These are phyloP conservation scores for Carcina quercana DNA, from an alignment of 2,888 invertebrate genomes.

Conservation along the genomic window DNA sequence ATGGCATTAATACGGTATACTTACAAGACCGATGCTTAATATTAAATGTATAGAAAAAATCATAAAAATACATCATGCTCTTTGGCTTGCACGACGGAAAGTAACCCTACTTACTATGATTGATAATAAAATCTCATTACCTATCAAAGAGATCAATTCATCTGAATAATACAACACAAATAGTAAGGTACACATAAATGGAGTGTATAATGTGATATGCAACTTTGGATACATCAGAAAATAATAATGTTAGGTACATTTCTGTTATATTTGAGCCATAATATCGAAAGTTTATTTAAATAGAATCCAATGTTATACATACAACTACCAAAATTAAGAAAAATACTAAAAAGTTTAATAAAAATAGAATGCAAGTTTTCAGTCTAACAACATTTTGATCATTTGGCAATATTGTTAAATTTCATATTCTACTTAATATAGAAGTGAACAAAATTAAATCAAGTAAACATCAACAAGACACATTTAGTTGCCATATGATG, in stretches of 20 bases:
- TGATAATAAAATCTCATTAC: conserved; percentile 50
- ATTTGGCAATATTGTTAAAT: conserved; percentile 70
- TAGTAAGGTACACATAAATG: conserved; percentile 24
- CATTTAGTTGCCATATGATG: conserved; percentile 45
- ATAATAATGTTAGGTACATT: conserved; percentile 21
- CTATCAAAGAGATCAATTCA: conserved; percentile 63
- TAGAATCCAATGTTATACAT: conserved; percentile 23
- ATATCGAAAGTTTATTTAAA: too few relatives aligned
- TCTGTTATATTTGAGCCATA: conserved; percentile 41
- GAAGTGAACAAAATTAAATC: conserved; percentile 42
- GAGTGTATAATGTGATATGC: conserved; percentile 53
- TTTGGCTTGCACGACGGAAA: conserved; percentile 73
- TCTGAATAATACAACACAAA: conserved; percentile 47
- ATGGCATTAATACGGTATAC: conserved; percentile 69
- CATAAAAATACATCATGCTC: conserved; percentile 72
- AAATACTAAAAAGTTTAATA: conserved; percentile 28
- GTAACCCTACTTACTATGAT: conserved; percentile 47
- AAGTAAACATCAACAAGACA: conserved; percentile 37
- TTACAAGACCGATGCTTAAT: conserved; percentile 58
- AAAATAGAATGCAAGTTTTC: conserved; percentile 44
- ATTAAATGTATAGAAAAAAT: conserved; percentile 65
- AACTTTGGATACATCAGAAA: conserved; percentile 38
- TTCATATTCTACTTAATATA: conserved; percentile 49
- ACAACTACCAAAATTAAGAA: conserved; percentile 16
- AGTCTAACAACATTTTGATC: conserved; percentile 70